phyloP scores from a whole-genome alignment of 1,140 invertebrate genomes.

The Trichomalopsis sarcophagae region DNA sequence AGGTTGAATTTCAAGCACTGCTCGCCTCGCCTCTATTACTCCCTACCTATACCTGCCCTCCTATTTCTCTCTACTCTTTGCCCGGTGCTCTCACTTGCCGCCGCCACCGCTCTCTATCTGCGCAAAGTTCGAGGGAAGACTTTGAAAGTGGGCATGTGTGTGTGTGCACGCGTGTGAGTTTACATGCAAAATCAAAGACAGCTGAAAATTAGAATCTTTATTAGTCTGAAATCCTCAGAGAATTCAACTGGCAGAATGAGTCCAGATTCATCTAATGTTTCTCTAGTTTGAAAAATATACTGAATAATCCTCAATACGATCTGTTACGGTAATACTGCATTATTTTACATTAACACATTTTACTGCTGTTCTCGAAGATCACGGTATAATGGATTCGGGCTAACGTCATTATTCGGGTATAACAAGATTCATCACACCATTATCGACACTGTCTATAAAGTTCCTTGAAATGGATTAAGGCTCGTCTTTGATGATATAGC shows the following conservation, averaged over 20 bases:
- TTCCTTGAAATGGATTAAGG: neutral
- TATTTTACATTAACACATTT: too few relatives aligned
- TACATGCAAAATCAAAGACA: neutral
- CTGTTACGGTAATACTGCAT: too few relatives aligned
- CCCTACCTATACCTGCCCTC: neutral
- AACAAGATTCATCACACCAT: too few relatives aligned
- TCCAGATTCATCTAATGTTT: neutral
- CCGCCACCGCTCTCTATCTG: neutral
- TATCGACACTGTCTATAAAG: too few relatives aligned
- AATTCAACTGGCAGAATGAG: neutral
- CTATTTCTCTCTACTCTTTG: neutral
- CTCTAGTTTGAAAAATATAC: too few relatives aligned
- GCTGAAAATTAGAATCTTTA: neutral
- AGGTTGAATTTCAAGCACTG: conserved; percentile 29
- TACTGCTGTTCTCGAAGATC: too few relatives aligned
- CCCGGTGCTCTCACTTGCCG: neutral
- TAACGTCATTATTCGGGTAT: too few relatives aligned
- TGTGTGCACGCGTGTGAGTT: neutral
- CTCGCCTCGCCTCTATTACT: neutral
- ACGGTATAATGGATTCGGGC: too few relatives aligned
- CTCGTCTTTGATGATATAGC: neutral
- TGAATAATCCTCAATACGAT: too few relatives aligned
- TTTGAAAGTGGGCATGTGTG: neutral
- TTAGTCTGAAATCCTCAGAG: neutral
- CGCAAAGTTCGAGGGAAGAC: neutral